Base-by-base conservation (phyloP, 2,797 vertebrate species). In the Enteromius mattozi region DNA sequence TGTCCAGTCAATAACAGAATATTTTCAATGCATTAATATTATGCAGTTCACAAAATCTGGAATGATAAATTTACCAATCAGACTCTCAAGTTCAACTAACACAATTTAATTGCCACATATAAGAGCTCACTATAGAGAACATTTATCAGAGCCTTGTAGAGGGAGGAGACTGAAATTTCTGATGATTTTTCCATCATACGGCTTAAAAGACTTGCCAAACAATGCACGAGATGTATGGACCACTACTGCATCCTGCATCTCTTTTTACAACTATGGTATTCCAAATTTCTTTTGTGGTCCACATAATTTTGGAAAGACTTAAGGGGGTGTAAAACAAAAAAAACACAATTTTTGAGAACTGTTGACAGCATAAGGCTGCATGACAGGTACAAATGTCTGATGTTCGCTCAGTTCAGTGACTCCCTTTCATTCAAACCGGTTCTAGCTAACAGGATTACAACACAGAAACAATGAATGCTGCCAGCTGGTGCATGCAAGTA, bases 361-460 rank as follows among this genome's bases (percentile, higher is more conserved):
- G 21, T 56, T 76, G 35, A 76, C 30, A 76, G 33, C 51, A 59
- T 30, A 30, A 42, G 24, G n/a, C 68, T 21, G 66, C 14, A 40
- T 27, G 68, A 63, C 59, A n/a, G 49, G 47, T 40, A 81, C 3
- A 59, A 56, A 13, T n/a, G 19, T 27, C 33, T 81, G n/a, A 59
- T 21, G 35, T 17, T 72, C 9, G 1, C 71, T 24, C 51, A 61
- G 37, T 75, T 77, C 68, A 68, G 14, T 74, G 45, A 17, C 37
- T 47, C 27, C 5, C 35, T 80, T 69, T 61, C 54, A 68, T 49
- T 40, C 30, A 66, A 51, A 79, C 76, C 4, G 27, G 54, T 82
- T 86, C 74, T 82, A 37, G 51, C 56, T 72, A 65, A 79, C 42
- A 86, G 56, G 75, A 83, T 79, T 83, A 83, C 33, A 83, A 35